Conservation (phyloP, 2,797 vertebrate species). For the Natrix natrix region DNA sequence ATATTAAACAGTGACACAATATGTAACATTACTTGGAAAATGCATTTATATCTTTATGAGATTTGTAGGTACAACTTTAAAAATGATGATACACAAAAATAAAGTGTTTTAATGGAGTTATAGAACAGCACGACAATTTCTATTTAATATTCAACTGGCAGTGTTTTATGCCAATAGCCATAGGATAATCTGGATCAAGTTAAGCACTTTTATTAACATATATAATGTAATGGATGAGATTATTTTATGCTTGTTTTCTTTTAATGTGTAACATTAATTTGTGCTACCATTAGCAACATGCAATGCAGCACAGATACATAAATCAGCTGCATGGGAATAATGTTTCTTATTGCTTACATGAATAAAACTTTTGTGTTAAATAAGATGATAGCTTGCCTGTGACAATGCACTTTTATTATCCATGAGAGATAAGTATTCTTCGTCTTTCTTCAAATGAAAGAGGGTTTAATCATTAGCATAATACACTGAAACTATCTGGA, state of each 20-base stretch:
- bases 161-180: constrained; percentile 6
- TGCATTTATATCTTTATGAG: not conserved
- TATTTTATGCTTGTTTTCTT: not conserved
- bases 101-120: not conserved
- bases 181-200: not conserved
- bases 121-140: not conserved
- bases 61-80: not conserved
- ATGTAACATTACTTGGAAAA: not conserved
- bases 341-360: not conserved
- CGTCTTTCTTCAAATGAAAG: not conserved
- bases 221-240: not conserved
- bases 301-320: not conserved
- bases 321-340: not conserved
- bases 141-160: not conserved
- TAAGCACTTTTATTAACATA: not conserved
- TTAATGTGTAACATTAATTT: not conserved
- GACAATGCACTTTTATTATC: not conserved
- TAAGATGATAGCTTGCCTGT: not conserved
- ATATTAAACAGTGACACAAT: not conserved
- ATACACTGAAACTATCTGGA: not conserved
- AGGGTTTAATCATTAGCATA: not conserved
- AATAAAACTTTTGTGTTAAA: not conserved
- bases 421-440: not conserved
- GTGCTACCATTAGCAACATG: not conserved
- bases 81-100: not conserved